These are phyloP conservation scores for Drosophila mimica DNA, from an alignment of 2,888 invertebrate genomes.

Conservation along the genomic window DNA sequence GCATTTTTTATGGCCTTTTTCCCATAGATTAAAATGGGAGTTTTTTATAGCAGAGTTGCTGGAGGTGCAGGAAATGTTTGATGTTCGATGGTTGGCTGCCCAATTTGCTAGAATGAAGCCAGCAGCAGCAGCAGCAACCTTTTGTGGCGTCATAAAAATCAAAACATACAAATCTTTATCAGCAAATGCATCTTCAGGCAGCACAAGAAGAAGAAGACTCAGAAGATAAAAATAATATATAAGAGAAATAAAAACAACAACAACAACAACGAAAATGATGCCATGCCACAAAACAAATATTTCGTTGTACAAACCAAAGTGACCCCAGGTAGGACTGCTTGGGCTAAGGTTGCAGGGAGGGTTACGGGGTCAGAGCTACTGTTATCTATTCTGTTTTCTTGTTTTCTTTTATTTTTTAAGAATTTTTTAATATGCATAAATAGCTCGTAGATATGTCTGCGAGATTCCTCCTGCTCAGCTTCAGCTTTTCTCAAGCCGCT, in stretches of 20 bases:
- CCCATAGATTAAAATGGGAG: conserved; percentile 56
- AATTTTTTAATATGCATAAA: conserved; percentile 81
- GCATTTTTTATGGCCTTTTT: conserved; percentile 58
- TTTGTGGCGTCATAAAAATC: conserved; percentile 78
- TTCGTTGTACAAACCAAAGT: conserved; percentile 35
- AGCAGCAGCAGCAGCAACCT: conserved; percentile 34
- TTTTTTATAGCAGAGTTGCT: conserved; percentile 56
- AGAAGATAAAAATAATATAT: not conserved
- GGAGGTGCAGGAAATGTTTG: conserved; percentile 6
- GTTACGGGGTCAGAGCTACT: conserved; percentile 59
- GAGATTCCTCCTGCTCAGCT: conserved; percentile 49
- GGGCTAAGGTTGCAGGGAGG: not conserved
- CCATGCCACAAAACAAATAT: conserved; percentile 37
- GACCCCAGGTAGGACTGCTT: conserved; percentile 35
- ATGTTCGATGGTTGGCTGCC: conserved; percentile 30
- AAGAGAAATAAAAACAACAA: not conserved
- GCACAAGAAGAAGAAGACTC: conserved; percentile 1
- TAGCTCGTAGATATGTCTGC: conserved; percentile 80
- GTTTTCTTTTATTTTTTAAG: not conserved
- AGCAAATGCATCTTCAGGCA: conserved; percentile 60
- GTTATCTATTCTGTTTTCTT: conserved; percentile 70
- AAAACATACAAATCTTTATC: conserved; percentile 77
- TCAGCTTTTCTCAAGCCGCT: conserved; percentile 15
- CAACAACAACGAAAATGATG: conserved; percentile 28
- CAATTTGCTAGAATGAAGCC: conserved; percentile 56